Conservation (phyloP, 64 coral and sea anemone genomes). For the Stichodactyla mertensii region DNA sequence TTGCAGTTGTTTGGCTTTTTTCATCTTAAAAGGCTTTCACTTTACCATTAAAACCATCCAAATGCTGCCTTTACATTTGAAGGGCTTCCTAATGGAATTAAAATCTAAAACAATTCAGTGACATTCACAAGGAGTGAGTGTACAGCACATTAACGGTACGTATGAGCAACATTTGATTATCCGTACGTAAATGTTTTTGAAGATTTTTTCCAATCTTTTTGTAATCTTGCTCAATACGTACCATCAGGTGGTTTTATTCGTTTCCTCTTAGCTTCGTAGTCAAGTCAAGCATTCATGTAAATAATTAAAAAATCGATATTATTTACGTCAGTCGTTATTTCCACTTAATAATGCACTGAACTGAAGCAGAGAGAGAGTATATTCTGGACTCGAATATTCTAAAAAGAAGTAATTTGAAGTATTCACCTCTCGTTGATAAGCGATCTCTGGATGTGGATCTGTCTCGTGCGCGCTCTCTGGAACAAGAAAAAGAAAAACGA, state of each 20-base stretch:
- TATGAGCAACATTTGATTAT: neutral
- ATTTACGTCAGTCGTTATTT: neutral
- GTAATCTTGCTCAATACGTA: slow-evolving; percentile 2
- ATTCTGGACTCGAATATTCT: neutral
- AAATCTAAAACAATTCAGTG: neutral
- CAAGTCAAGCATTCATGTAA: neutral
- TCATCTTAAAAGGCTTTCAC: neutral
- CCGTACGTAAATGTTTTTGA: neutral
- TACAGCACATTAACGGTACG: neutral
- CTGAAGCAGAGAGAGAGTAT: neutral
- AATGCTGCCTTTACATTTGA: neutral
- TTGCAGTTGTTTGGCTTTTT: neutral
- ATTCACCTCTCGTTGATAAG: slow-evolving; percentile 1
- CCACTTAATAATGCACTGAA: neutral
- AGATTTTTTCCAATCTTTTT: neutral
- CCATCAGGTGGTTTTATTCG: slow-evolving; percentile 1
- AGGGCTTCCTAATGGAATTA: neutral
- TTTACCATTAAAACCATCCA: neutral
- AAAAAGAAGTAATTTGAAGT: neutral
- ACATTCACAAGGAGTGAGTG: neutral
- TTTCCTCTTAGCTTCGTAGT: slow-evolving; percentile 12
- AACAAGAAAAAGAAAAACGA: neutral
- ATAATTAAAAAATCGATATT: slow-evolving; percentile 2
- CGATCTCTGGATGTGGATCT: neutral
- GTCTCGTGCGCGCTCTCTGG: neutral